Base-by-base conservation (phyloP, 2,797 vertebrate genomes). In the Picus viridis region DNA sequence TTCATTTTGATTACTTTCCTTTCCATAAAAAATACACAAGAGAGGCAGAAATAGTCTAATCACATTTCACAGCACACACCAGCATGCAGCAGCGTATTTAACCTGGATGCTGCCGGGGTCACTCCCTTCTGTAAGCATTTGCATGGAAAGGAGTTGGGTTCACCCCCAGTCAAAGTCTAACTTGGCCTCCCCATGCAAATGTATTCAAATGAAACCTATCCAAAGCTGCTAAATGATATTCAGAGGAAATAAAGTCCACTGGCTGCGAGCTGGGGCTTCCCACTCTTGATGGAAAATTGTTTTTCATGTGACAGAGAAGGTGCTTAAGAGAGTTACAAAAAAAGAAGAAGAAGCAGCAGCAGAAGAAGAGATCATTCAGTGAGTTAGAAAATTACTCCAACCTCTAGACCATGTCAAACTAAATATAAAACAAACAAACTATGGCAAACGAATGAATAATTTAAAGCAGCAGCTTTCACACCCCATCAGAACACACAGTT, bases 311-410 rank as follows among this genome's bases (percentile, higher is more conserved):
- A 30, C 62, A 90, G 80, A 54, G 68, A 76, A 90, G 83, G 89
- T 63, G 63, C 91, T 97, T 93, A 92, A 92, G 83, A 96, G 70
- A 95, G 59, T 83, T 29, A 51, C 81, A 92, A 84, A 68, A 59
- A 39, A 47, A 47, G 9, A 22, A 18, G 20, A 23, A 23, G 22
- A 49, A 49, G 12, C 23, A 22, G 22, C 23, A 49, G 16, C 23
- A 45, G 19, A 47, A 47, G 45, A 47, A 22, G 19, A 20, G 58
- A 95, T 91, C 96, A 95, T 87, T 96, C 91, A 91, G 9, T 78
- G 91, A 96, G 90, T 96, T 86, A 94, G 90, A 96, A 97, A 96
- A 97, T 94, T 93, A 83, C 90, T 93, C 79, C 58, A 87, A 54
- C 95, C 86, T 74, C 94, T 17, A 95, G 89, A 96, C 89, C 86